A percentile compares a stretch with the other conserved stretches of the same genome.
Conservation (phyloP, 2,888 invertebrate species). For the Gymnoscelis rufifasciata region DNA sequence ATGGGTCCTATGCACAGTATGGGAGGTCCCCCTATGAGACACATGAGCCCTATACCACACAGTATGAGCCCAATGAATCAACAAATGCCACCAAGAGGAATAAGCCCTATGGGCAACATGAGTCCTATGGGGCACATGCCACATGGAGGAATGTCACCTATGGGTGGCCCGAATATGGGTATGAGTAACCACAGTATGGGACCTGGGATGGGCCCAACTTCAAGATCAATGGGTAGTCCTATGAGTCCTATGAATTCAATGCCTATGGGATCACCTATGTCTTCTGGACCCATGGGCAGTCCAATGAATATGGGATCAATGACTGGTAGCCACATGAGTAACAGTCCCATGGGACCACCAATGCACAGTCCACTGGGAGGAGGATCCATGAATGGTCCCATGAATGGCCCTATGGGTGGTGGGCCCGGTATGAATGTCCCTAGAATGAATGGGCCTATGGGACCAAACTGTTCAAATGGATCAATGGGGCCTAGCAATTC, state of each 20-base stretch:
- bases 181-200: slow-evolving; percentile 82
- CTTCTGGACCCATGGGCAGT: slow-evolving; percentile 84
- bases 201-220: slow-evolving; percentile 77
- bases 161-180: slow-evolving; percentile 85
- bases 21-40: slow-evolving; percentile 82
- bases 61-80: slow-evolving; percentile 81
- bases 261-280: slow-evolving; percentile 85
- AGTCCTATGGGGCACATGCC: slow-evolving; percentile 83
- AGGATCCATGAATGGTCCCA: slow-evolving; percentile 77
- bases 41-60: slow-evolving; percentile 81
- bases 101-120: slow-evolving; percentile 85
- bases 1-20: slow-evolving; percentile 81
- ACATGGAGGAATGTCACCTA: slow-evolving; percentile 81
- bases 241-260: slow-evolving; percentile 87
- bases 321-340: slow-evolving; percentile 81
- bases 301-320: slow-evolving; percentile 85
- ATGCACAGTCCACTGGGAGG: slow-evolving; percentile 85
- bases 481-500: slow-evolving; percentile 77
- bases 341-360: slow-evolving; percentile 86
- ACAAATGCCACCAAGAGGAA: slow-evolving; percentile 81
- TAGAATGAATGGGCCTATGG: slow-evolving; percentile 78
- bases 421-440: slow-evolving; percentile 79
- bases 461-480: slow-evolving; percentile 77
- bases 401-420: slow-evolving; percentile 80
- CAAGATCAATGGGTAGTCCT: slow-evolving; percentile 84